Evolutionary conservation across 2,888 invertebrate species (phyloP).

Genomic region (Osmoderma eremita): DNA sequence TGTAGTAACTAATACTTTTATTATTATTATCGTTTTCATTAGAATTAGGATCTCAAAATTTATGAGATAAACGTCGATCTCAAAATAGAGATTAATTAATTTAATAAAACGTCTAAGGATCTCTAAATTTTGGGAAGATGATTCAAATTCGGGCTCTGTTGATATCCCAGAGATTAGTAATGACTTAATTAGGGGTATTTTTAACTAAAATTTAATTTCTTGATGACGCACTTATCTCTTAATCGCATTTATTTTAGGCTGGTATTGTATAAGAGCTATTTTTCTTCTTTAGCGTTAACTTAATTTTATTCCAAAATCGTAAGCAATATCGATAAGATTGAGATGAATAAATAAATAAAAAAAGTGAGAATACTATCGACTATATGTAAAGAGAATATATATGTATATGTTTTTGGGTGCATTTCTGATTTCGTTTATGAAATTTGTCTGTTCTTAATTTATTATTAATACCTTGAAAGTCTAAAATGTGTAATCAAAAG

Average conservation of each 20-base stretch:
- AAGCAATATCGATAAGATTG: conserved; percentile 26
- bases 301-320: conserved; percentile 10
- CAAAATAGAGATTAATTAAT: too few relatives aligned
- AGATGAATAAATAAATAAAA: not conserved
- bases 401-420: conserved; percentile 10
- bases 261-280: conserved; percentile 1
- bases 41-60: too few relatives aligned
- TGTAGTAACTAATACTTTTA: too few relatives aligned
- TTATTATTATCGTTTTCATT: too few relatives aligned
- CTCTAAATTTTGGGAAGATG: too few relatives aligned
- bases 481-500: conserved; percentile 11
- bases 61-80: too few relatives aligned
- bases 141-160: too few relatives aligned
- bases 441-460: conserved; percentile 5
- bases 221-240: conserved; percentile 1
- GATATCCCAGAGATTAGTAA: too few relatives aligned
- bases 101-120: too few relatives aligned
- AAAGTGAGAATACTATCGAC: conserved; percentile 15
- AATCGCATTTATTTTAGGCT: not conserved
- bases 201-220: too few relatives aligned
- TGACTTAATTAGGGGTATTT: too few relatives aligned
- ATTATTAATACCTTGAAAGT: conserved; percentile 16
- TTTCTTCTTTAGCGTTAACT: conserved; percentile 9
- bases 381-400: not conserved
- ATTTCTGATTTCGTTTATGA: not conserved